A percentile compares a stretch with the other conserved stretches of the same genome.
Conservation (phyloP, 2,888 invertebrate genomes). For the Stratiomys singularior region DNA sequence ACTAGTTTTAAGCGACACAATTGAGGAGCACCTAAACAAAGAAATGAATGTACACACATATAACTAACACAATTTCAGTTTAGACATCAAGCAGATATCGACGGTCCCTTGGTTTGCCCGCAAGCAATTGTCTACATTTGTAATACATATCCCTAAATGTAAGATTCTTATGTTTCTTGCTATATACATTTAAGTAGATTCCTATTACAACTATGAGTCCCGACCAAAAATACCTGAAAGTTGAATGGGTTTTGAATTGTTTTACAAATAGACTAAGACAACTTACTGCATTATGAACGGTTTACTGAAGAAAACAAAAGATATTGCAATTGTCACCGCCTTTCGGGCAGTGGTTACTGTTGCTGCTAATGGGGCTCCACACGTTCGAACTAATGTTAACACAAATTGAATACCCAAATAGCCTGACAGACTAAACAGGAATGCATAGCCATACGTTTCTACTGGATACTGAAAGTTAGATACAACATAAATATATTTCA, state of each 20-base stretch:
- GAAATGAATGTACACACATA: too few species aligned
- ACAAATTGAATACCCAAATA: conserved; percentile 95
- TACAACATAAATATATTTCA: not conserved
- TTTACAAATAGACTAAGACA: conserved; percentile 15
- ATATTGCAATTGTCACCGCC: conserved; percentile 90
- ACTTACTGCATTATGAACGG: conserved; percentile 93
- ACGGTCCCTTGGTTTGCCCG: not conserved
- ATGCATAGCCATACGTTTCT: conserved; percentile 84
- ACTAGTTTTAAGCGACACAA: too few species aligned
- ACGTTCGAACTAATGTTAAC: conserved; percentile 85
- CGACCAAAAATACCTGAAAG: conserved; percentile 87
- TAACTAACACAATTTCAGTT: not conserved
- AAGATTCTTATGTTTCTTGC: conserved; percentile 72
- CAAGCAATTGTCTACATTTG: conserved; percentile 35
- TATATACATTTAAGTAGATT: conserved; percentile 93
- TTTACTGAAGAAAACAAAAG: conserved; percentile 93
- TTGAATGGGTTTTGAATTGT: not conserved
- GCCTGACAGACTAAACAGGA: conserved; percentile 87
- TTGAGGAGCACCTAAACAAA: too few species aligned
- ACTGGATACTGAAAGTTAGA: conserved; percentile 71
- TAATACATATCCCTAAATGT: conserved; percentile 57
- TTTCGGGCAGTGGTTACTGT: conserved; percentile 93
- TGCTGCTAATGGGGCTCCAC: conserved; percentile 92
- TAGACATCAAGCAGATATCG: conserved; percentile 48
- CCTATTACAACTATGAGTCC: conserved; percentile 88